Base-by-base conservation (phyloP, 2,797 vertebrate genomes). In the Xerus rutilus region DNA sequence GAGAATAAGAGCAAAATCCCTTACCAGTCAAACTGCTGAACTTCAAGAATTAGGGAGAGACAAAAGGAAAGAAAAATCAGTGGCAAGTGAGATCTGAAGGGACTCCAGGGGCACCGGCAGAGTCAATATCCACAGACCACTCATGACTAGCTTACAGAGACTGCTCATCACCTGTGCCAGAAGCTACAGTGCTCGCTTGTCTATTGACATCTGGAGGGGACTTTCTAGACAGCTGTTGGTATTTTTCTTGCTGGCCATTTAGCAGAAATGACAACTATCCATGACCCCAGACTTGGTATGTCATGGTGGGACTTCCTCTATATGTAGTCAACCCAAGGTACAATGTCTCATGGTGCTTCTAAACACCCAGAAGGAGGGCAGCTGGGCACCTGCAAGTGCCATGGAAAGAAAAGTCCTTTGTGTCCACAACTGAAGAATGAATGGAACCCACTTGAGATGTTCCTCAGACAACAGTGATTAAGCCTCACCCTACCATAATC, bases 1-100 rank as follows among this genome's bases (percentile, higher is more conserved):
- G 35, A 23, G 70, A 86, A 35, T 57, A 39, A 96, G 70, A 76
- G 90, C 30, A 88, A 32, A 86, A 54, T 23, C 77, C 28, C 47
- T 93, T 62, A 70, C 35, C 43, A 81, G 74, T 35, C 76, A 32
- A 9, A 73, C 35, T 28, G 9, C 12, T 47, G 64, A 76, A 39
- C 43, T 86, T 72, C 20, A 32, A 67, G 89, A 76, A 57, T 5
- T n/a, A 32, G 35, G 77, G 3, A n/a, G 77, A 83, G 15, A 32
- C 25, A 5, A 52, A 17, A 11, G 30, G 65, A 83, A 47, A 62
- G 43, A 64, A 62, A 69, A 69, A 17, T 6, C 62, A 84, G 10
- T 39, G 52, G 20, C 12, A 52, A 35, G 10, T 73, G 49, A 77
- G 54, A 54, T 35, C 28, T 11, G 52, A 84, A 76, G 73, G 70